Base-by-base conservation (phyloP, 2,113 vertebrate species). In the Lanius collurio region DNA sequence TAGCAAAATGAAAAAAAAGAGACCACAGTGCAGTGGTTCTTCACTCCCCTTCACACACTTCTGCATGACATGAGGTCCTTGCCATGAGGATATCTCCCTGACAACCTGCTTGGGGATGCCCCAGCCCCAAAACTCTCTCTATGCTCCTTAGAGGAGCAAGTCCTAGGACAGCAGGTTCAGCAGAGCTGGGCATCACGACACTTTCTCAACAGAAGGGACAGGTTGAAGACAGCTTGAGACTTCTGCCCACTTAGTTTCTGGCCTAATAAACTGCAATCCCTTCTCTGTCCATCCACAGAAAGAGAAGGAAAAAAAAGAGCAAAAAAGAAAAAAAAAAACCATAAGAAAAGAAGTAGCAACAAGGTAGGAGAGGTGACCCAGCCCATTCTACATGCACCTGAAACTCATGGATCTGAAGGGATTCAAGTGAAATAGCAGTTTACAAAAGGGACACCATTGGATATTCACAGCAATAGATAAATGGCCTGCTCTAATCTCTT, bases 101-200 rank as follows among this genome's bases (percentile, higher is more conserved):
- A 42, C 11, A 62, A 9, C 2, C 13, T 52, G 10, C 42, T 15
- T 3, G 4, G 37, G 15, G 28, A n/a, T 49, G 8, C 5, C 10
- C 4, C 26, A 64, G 39, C 5, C 31, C 33, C 52, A 52, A 42
- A 90, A 63, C 8, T 31, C 46, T 1, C 0, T 3, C 55, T 0
- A 1, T 7, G 4, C 12, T 62, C 13, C 9, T 42, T 26, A 46
- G 47, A 71, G 21, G 28, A 26, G 13, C 0, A 0, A 71, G 9
- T 41, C 6, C 15, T 50, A 56, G 37, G 30, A 24, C 35, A 63
- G 18, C 10, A 50, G 7, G 4, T 9, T 47, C 55, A 59, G 44
- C 47, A 30, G 20, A 64, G 8, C 7, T 62, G 17, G 4, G 15
- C 33, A 10, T 50, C 4, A 2, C 27, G 30, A 23, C 57, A 35